Percentiles rank a stretch among this genome's conserved stretches.
These are phyloP conservation scores for Nerophis lumbriciformis DNA, from an alignment of 2,113 vertebrate species.

Conservation along the genomic window DNA sequence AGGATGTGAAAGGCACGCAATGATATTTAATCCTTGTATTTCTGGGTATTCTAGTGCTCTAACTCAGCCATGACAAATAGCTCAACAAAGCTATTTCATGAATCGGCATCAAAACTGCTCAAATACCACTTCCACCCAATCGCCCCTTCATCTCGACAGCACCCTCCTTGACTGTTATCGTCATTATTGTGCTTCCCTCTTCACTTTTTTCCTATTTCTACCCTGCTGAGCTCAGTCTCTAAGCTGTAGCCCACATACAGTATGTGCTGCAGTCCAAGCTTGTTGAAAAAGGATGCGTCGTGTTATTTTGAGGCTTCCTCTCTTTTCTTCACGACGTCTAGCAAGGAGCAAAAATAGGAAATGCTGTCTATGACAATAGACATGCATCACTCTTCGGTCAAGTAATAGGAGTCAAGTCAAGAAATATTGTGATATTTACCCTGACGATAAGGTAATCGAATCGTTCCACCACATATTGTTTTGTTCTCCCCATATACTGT, in stretches of 20 bases:
- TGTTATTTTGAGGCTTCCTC: constrained; percentile 11
- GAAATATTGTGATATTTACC: no score
- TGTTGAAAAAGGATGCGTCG: constrained; percentile 60
- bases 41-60: constrained; percentile 13
- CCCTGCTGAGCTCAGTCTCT: constrained; percentile 46
- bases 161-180: constrained; percentile 31
- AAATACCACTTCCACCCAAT: constrained; percentile 34
- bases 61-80: constrained; percentile 25
- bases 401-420: no score
- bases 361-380: no score
- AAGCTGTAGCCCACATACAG: constrained; percentile 40
- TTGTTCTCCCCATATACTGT: no score
- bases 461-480: no score
- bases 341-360: no score
- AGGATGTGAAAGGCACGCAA: constrained; percentile 15
- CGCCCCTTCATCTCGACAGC: constrained; percentile 35
- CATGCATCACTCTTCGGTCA: no score
- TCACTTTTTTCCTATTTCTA: constrained; percentile 39
- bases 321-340: no score
- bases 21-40: constrained; percentile 14
- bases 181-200: constrained; percentile 44
- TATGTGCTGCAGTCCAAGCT: constrained; percentile 53
- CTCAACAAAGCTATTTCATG: constrained; percentile 36
- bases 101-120: constrained; percentile 28
- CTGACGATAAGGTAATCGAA: no score